Evolutionary conservation across 2,797 vertebrate genomes (phyloP).

Genomic region (Macroramphosus scolopax): DNA sequence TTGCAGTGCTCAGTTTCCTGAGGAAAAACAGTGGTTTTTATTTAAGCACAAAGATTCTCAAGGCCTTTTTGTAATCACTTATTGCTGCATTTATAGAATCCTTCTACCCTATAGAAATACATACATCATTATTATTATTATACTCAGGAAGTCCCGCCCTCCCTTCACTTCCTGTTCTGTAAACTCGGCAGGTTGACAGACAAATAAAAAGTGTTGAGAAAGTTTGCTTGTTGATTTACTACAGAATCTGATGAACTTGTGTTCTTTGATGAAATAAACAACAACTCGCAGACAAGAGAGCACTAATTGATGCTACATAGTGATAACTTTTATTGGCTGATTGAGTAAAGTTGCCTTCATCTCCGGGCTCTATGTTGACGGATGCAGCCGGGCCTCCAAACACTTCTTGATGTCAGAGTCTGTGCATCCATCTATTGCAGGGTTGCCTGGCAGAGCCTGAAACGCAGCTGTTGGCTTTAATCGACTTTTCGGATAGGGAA

Average conservation of each 20-base stretch:
- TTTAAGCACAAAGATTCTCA: no score
- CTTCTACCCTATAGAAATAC: no score
- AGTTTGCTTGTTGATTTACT: no score
- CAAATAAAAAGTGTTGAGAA: no score
- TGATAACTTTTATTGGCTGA: slow-evolving; percentile 58
- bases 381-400: slow-evolving; percentile 58
- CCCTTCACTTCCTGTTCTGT: no score
- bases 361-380: slow-evolving; percentile 35
- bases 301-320: slow-evolving; percentile 58
- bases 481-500: slow-evolving; percentile 78
- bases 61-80: no score
- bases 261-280: slow-evolving; percentile 3
- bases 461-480: slow-evolving; percentile 83
- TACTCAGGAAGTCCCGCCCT: no score
- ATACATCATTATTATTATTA: no score
- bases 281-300: slow-evolving; percentile 49
- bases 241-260: no score
- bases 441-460: slow-evolving; percentile 76
- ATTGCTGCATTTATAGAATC: no score
- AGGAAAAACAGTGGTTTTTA: no score
- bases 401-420: slow-evolving; percentile 63
- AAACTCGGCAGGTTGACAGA: no score
- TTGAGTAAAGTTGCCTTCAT: slow-evolving; percentile 57
- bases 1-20: slow-evolving; percentile 49
- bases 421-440: slow-evolving; percentile 43